Conservation (phyloP, 2,113 vertebrate species). For the Grammomys dolichurus region DNA sequence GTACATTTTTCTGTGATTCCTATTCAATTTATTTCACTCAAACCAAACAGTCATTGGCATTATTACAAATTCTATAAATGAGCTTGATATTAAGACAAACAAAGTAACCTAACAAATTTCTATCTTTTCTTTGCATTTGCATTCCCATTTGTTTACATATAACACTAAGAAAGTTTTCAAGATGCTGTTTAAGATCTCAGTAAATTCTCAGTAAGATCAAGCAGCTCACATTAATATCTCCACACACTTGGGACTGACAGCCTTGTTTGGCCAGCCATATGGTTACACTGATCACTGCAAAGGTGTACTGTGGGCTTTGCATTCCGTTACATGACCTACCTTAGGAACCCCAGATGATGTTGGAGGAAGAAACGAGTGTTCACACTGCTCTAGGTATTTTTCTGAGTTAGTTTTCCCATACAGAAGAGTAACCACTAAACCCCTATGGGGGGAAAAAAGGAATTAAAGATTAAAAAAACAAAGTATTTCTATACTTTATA, state of each 20-base stretch:
- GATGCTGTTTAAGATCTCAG: not conserved
- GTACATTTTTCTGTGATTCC: not conserved
- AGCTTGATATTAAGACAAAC: slow-evolving; percentile 1
- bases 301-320: not conserved
- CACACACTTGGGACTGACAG: not conserved
- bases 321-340: slow-evolving; percentile 86
- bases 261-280: not conserved
- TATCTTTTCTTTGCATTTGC: slow-evolving; percentile 34
- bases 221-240: not conserved
- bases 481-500: slow-evolving; percentile 50
- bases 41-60: slow-evolving; percentile 2
- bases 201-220: not conserved
- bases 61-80: not conserved
- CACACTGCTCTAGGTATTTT: slow-evolving; percentile 97
- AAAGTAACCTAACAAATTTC: slow-evolving; percentile 1
- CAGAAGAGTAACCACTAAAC: slow-evolving; percentile 95
- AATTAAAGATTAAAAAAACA: slow-evolving; percentile 59
- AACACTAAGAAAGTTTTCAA: not conserved
- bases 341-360: slow-evolving; percentile 93
- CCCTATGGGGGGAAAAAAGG: slow-evolving; percentile 85
- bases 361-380: slow-evolving; percentile 95
- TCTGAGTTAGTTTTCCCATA: slow-evolving; percentile 99
- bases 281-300: not conserved
- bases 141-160: not conserved
- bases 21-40: slow-evolving; percentile 52